phyloP scores from a whole-genome alignment of 2,113 vertebrate species.

The Canis aureus region DNA sequence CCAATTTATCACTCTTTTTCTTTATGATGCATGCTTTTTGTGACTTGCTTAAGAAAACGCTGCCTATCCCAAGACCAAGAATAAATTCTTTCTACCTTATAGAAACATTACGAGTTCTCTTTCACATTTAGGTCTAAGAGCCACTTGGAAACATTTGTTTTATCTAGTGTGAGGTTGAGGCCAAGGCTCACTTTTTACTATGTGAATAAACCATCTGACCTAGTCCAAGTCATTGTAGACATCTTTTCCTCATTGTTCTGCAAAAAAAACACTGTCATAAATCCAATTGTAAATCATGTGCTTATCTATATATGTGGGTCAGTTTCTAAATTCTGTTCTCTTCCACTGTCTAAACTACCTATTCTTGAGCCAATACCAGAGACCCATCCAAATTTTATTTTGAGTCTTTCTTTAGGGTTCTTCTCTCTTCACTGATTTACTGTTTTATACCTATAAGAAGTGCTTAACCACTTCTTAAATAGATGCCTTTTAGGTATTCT shows the following conservation, averaged over 20 bases:
- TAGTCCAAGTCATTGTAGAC: neutral
- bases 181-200: neutral
- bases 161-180: neutral
- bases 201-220: neutral
- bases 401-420: constrained; percentile 17
- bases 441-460: neutral
- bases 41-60: constrained; percentile 31
- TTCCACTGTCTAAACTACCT: neutral
- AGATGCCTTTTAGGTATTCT: constrained; percentile 19
- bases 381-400: neutral
- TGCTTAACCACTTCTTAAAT: constrained; percentile 25
- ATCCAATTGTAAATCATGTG: neutral
- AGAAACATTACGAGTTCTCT: constrained; percentile 39
- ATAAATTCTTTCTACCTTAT: constrained; percentile 37
- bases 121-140: constrained; percentile 43
- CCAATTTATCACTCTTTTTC: neutral
- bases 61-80: constrained; percentile 9
- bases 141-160: constrained; percentile 53
- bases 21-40: neutral
- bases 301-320: neutral
- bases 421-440: constrained; percentile 8
- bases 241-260: neutral
- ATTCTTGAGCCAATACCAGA: neutral
- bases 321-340: constrained; percentile 22
- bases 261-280: neutral